Evolutionary conservation across 2,888 invertebrate genomes (phyloP), one percentile per base, ranked within the genome.

Genomic region (Andrena chrysosceles): DNA sequence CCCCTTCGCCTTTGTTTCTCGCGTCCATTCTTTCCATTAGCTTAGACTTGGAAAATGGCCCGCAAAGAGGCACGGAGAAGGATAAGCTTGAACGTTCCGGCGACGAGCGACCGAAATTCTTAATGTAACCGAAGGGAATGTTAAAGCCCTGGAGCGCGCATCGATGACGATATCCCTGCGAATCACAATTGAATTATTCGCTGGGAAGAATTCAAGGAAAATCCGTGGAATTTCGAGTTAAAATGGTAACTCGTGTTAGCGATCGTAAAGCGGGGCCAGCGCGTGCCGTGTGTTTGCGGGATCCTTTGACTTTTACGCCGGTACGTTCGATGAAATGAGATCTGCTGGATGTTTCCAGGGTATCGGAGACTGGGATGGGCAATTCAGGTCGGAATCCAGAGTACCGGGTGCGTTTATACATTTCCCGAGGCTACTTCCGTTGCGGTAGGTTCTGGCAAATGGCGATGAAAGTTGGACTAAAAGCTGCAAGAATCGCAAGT

Each of bases 11-110:
- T 67, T 77, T 85, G 42, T 83, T 85, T 83, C 23, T 33, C 74
- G 49, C 71, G 59, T 54, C 70, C 66, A 76, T 60, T 31, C 31
- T 71, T 86, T 80, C 69, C 72, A 82, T 84, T 77, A 75, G 66
- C 79, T 72, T 59, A 8, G 29, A 72, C 72, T 62, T 23, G 31
- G 54, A 54, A 68, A 73, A 67, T 69, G 64, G 42, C 23, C 23
- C 20, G 56, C 54, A n/a, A 23, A 26, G 10, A 56, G 23, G 23
- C 56, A 52, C 54, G 49, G 49, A 49, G 63, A 49, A 31, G 20
- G 72, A 52, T 23, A 60, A 54, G 20, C 23, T 54, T 10, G 26
- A 52, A 16, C 31, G 16, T 2, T 16, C 48, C n/a, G 16, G 20
- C 33, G 26, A 31, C n/a, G 66, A 29, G 70, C 13, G 42, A 54